phyloP scores from a whole-genome alignment of 2,797 vertebrate species.

The Austrolebias charrua region DNA sequence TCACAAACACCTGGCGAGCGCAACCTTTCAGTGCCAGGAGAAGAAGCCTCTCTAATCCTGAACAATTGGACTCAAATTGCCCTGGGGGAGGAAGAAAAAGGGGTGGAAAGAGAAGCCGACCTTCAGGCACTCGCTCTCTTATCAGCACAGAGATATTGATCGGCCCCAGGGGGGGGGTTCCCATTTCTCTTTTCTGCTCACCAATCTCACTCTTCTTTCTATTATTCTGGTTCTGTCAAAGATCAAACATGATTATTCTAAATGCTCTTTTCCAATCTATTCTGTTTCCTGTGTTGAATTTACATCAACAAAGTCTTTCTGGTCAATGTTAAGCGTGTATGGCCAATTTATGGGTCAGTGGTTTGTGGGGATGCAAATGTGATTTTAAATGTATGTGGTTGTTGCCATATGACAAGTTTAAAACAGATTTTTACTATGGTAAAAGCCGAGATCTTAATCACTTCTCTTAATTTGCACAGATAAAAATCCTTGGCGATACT shows the following conservation, averaged over 20 bases:
- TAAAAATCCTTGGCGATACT: slow-evolving; percentile 46
- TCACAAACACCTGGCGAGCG: slow-evolving; percentile 55
- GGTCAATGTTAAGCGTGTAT: slow-evolving; percentile 7
- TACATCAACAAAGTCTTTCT: slow-evolving; percentile 25
- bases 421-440: slow-evolving; percentile 41
- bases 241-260: slow-evolving; percentile 28
- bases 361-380: slow-evolving; percentile 55
- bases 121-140: slow-evolving; percentile 67
- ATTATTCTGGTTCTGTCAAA: slow-evolving; percentile 33
- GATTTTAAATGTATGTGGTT: slow-evolving; percentile 4
- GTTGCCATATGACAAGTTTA: slow-evolving; percentile 37
- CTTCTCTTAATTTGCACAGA: slow-evolving; percentile 65
- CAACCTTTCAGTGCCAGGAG: slow-evolving; percentile 52
- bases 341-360: slow-evolving; percentile 9
- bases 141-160: slow-evolving; percentile 66
- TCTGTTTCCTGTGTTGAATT: slow-evolving; percentile 15
- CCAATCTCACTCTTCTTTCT: slow-evolving; percentile 36
- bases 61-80: slow-evolving; percentile 61
- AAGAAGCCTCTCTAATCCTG: slow-evolving; percentile 58
- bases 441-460: slow-evolving; percentile 40
- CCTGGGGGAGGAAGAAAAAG: slow-evolving; percentile 58
- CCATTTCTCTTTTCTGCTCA: slow-evolving; percentile 52
- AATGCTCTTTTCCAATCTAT: slow-evolving; percentile 17
- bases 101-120: slow-evolving; percentile 62
- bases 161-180: slow-evolving; percentile 55